A percentile compares a stretch with the other conserved stretches of the same genome.
Evolutionary conservation across 1,140 invertebrate genomes (phyloP).

Genomic region (Arion vulgaris): DNA sequence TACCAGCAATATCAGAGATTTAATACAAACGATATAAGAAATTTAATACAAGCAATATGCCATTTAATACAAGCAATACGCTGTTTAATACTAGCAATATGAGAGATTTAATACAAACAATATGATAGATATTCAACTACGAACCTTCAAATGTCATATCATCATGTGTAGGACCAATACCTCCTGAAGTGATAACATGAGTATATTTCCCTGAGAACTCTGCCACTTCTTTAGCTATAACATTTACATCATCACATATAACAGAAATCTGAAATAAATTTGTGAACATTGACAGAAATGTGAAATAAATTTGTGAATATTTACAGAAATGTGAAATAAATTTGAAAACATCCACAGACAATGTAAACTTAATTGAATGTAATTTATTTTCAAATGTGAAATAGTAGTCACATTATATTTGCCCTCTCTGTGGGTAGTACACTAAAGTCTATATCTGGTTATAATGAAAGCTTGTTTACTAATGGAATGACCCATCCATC

Average conservation of each 20-base stretch:
- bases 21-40: too few species aligned
- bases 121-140: neutral
- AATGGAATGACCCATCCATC: too few species aligned
- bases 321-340: neutral
- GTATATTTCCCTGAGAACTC: conserved; percentile 78
- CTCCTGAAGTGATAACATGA: conserved; percentile 85
- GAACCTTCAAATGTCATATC: conserved; percentile 84
- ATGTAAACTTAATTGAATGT: neutral
- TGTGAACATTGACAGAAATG: neutral
- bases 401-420: too few species aligned
- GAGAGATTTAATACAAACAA: too few species aligned
- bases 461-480: too few species aligned
- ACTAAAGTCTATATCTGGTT: too few species aligned
- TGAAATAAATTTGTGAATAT: conserved; percentile 15
- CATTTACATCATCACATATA: conserved; percentile 80
- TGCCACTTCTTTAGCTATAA: conserved; percentile 81
- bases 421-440: too few species aligned
- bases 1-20: too few species aligned
- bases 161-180: conserved; percentile 89
- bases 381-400: too few species aligned
- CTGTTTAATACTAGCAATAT: too few species aligned
- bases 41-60: too few species aligned
- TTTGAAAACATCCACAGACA: neutral
- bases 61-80: too few species aligned
- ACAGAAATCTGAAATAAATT: conserved; percentile 78